A percentile compares a stretch with the other conserved stretches of the same genome.
These are phyloP conservation scores for Caerostris extrusa DNA, from an alignment of 1,140 invertebrate species.

Conservation along the genomic window DNA sequence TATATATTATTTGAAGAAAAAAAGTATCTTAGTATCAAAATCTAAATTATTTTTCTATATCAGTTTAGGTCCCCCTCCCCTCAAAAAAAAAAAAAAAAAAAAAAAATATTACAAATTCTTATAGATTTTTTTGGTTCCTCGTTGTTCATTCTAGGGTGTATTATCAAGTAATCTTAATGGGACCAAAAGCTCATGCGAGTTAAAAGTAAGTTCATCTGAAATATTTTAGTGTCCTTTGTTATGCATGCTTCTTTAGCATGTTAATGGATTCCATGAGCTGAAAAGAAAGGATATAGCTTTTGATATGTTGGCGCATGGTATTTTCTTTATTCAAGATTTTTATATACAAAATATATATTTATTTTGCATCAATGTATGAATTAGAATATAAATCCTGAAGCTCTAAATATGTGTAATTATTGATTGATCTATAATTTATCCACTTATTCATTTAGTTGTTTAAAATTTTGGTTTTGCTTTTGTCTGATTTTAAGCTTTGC, in stretches of 20 bases:
- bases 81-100: too few relatives aligned
- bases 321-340: neutral
- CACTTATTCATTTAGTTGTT: too few relatives aligned
- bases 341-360: neutral
- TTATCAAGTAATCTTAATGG: constrained; percentile 75
- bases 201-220: constrained; percentile 71
- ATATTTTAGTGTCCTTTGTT: constrained; percentile 52
- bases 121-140: constrained; percentile 67
- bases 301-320: neutral
- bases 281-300: neutral
- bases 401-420: too few relatives aligned
- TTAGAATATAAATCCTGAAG: too few relatives aligned
- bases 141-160: constrained; percentile 67
- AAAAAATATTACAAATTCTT: constrained; percentile 8
- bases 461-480: neutral
- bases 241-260: constrained; percentile 62
- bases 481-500: neutral
- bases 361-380: too few relatives aligned
- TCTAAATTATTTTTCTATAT: too few relatives aligned
- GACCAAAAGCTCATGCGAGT: constrained; percentile 72
- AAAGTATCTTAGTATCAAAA: too few relatives aligned
- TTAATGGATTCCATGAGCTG: neutral
- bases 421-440: too few relatives aligned
- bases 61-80: too few relatives aligned
- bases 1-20: too few relatives aligned